These are phyloP conservation scores for Nannoperca australis DNA, from an alignment of 2,797 vertebrate genomes.

Conservation along the genomic window DNA sequence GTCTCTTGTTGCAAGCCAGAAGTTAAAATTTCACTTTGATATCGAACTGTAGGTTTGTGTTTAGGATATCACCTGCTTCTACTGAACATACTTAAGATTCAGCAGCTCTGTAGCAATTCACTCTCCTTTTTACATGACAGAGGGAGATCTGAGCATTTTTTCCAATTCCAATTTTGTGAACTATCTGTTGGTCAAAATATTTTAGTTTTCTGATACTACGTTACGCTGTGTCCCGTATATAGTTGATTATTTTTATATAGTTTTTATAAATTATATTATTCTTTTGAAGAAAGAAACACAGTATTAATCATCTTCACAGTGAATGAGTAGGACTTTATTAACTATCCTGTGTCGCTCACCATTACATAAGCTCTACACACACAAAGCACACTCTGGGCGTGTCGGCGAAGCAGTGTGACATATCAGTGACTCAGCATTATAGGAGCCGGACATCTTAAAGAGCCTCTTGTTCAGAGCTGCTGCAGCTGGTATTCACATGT, in stretches of 20 bases:
- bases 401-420: slow-evolving; percentile 9
- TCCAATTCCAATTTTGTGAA: background rate
- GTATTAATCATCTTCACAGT: background rate
- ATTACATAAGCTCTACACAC: slow-evolving; percentile 33
- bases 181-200: background rate
- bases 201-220: background rate
- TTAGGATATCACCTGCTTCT: background rate
- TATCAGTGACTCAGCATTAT: slow-evolving; percentile 66
- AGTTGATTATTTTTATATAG: too few species aligned
- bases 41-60: slow-evolving; percentile 32
- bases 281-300: background rate
- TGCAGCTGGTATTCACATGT: slow-evolving; percentile 20
- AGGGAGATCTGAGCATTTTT: background rate
- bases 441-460: slow-evolving; percentile 14
- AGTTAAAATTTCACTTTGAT: slow-evolving; percentile 64
- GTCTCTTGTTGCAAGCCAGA: slow-evolving; percentile 59
- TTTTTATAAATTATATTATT: background rate
- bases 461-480: slow-evolving; percentile 15
- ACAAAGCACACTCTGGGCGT: slow-evolving; percentile 30
- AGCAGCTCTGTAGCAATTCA: background rate
- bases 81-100: background rate
- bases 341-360: slow-evolving; percentile 13
- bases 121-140: background rate
- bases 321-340: slow-evolving; percentile 14
- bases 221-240: too few species aligned